These are phyloP conservation scores for Pithys albifrons DNA, from an alignment of 2,113 vertebrate genomes.

Conservation along the genomic window DNA sequence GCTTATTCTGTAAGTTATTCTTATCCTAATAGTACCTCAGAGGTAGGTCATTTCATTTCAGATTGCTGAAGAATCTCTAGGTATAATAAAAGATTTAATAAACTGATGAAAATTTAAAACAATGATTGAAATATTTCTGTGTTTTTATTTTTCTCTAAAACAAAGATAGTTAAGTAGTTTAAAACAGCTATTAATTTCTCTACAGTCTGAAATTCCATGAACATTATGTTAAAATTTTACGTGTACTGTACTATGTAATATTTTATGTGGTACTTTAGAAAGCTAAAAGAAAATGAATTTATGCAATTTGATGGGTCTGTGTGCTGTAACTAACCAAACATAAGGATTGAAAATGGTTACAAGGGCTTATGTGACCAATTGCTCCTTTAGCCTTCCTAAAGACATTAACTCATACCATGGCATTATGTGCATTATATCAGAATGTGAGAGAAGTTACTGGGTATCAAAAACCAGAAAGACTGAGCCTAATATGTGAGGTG, in stretches of 20 bases:
- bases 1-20: constrained; percentile 51
- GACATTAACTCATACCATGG: neutral
- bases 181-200: neutral
- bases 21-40: constrained; percentile 54
- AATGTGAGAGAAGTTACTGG: neutral
- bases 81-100: constrained; percentile 40
- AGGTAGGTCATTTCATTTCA: constrained; percentile 37
- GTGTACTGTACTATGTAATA: neutral
- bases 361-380: neutral
- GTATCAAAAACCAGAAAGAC: neutral
- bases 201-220: neutral
- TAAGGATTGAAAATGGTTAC: neutral
- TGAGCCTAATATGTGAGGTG: neutral
- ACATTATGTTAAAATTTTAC: neutral
- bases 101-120: constrained; percentile 32
- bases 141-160: neutral
- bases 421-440: neutral
- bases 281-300: neutral
- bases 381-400: neutral
- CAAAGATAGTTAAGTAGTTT: neutral
- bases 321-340: neutral
- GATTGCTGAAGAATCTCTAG: constrained; percentile 8
- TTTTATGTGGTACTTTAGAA: neutral
- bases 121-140: neutral
- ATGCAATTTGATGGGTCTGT: neutral